Evolutionary conservation across 2,888 invertebrate species (phyloP).

Genomic region (Mantis religiosa): DNA sequence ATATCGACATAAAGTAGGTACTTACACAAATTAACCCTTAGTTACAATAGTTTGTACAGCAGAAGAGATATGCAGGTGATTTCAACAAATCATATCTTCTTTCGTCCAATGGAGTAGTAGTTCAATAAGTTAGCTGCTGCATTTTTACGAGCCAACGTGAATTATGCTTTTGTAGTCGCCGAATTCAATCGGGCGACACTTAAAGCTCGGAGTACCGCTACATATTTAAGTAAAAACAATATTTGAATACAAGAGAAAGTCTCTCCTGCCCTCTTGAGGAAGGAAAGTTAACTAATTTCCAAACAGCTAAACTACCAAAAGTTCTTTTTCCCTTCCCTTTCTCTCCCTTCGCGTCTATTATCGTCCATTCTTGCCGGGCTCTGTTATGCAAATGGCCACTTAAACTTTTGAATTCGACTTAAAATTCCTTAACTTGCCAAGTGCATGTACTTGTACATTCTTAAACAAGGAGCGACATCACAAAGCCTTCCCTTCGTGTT

Average conservation of each 20-base stretch:
- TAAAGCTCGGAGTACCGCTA: neutral
- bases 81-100: too few species aligned
- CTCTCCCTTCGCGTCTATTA: neutral
- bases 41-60: too few species aligned
- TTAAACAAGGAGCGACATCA: neutral
- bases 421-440: neutral
- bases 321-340: neutral
- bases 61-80: too few species aligned
- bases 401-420: neutral
- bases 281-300: neutral
- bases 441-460: neutral
- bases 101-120: neutral
- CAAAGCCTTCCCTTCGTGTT: neutral
- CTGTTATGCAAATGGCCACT: neutral
- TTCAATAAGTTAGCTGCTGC: neutral
- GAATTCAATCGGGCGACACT: neutral
- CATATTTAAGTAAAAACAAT: neutral
- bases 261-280: neutral
- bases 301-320: neutral
- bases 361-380: neutral
- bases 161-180: neutral
- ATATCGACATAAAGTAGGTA: too few species aligned
- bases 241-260: neutral
- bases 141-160: neutral
- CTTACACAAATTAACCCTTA: too few species aligned